phyloP scores from a whole-genome alignment of 2,113 vertebrate species.

The Scomber colias region DNA sequence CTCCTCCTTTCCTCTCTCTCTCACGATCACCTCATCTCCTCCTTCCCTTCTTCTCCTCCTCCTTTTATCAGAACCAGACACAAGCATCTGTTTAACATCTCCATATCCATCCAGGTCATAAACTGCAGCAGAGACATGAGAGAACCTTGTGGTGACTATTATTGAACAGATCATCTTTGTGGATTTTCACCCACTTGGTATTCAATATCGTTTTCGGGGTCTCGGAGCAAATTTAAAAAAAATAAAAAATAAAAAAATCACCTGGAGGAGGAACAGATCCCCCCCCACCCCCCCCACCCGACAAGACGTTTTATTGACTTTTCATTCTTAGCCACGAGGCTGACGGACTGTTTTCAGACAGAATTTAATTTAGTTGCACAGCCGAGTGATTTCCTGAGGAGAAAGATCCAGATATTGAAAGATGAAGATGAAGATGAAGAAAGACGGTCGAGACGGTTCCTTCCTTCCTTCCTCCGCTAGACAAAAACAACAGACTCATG shows the following conservation, averaged over 20 bases:
- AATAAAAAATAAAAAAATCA: background rate
- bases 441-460: background rate
- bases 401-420: background rate
- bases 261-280: constrained; percentile 6
- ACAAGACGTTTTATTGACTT: constrained; percentile 51
- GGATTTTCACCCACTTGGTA: background rate
- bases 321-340: constrained; percentile 20
- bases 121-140: background rate
- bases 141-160: background rate
- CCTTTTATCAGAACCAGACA: too few relatives aligned
- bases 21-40: too few relatives aligned
- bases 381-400: constrained; percentile 26
- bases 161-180: background rate
- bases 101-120: background rate
- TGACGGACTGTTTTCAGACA: constrained; percentile 12
- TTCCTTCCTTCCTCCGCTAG: too few relatives aligned
- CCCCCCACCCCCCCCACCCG: background rate
- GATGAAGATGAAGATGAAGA: background rate
- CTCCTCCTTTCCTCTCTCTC: too few relatives aligned
- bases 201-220: constrained; percentile 26
- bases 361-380: constrained; percentile 25
- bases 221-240: constrained; percentile 6
- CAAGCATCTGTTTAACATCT: too few relatives aligned
- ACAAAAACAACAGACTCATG: too few relatives aligned
- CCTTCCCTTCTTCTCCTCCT: too few relatives aligned